Conservation (phyloP, 2,888 invertebrate species). For the Synergus laeviventris region DNA sequence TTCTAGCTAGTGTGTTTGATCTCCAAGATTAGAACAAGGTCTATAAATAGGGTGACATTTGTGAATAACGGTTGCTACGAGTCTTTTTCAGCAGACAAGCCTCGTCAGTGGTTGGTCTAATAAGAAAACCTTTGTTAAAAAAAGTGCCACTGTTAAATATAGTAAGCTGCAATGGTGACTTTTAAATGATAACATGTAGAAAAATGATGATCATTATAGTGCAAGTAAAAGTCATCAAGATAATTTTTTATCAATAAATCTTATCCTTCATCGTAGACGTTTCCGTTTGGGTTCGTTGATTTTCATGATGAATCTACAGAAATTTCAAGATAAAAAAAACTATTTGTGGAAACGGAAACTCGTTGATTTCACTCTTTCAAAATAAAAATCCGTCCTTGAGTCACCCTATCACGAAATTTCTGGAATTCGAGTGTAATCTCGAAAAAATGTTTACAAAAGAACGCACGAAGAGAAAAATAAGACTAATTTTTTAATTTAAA, state of each 20-base stretch:
- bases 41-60: conserved; percentile 72
- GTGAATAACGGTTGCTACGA: conserved; percentile 55
- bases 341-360: conserved; percentile 24
- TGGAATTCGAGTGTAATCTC: conserved; percentile 2
- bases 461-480: background rate
- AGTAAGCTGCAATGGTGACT: too few species aligned
- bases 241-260: background rate
- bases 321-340: background rate
- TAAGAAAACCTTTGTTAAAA: background rate
- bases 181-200: too few species aligned
- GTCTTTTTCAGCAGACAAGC: background rate
- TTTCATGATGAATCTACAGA: conserved; percentile 20
- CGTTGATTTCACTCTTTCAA: conserved; percentile 1
- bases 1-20: conserved; percentile 68
- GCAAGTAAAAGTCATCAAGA: background rate
- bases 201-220: too few species aligned
- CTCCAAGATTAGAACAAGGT: conserved; percentile 68
- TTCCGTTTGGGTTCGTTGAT: background rate
- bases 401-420: background rate
- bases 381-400: background rate
- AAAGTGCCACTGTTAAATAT: background rate
- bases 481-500: background rate
- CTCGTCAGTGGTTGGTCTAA: background rate
- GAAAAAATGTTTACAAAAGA: background rate
- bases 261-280: background rate